Conservation (phyloP, 2,113 vertebrate genomes). For the Stictonetta naevosa region DNA sequence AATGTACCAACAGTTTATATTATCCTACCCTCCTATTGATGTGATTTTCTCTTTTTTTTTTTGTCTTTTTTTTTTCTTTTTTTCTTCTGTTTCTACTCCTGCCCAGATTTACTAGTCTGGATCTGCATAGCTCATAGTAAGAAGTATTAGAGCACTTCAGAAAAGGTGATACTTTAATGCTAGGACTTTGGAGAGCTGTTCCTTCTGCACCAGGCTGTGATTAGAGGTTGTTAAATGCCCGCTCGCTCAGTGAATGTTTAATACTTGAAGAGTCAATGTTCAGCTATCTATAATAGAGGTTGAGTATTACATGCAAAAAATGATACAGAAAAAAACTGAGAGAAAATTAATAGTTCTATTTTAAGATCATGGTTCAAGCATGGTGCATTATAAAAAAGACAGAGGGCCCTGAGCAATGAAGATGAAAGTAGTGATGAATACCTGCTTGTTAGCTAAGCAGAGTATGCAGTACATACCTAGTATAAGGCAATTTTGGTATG, state of each 20-base stretch:
- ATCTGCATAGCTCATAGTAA: neutral
- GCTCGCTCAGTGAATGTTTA: neutral
- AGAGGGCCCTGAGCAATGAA: neutral
- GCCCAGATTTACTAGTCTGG: neutral
- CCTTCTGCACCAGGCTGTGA: neutral
- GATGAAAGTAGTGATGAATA: neutral
- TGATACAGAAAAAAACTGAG: neutral
- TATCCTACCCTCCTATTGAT: neutral
- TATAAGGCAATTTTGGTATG: neutral
- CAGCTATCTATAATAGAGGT: neutral
- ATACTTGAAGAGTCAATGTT: neutral
- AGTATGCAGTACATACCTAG: neutral
- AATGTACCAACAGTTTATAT: neutral
- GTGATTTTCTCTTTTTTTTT: neutral
- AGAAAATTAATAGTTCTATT: neutral
- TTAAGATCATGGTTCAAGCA: neutral
- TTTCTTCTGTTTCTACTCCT: neutral
- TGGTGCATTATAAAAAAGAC: neutral
- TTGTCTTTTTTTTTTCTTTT: neutral
- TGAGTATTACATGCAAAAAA: neutral
- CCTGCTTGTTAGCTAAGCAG: neutral
- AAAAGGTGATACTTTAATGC: neutral
- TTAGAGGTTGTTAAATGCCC: neutral
- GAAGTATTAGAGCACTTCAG: neutral
- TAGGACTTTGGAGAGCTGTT: neutral